A percentile compares a stretch with the other conserved stretches of the same genome.
Evolutionary conservation across 2,888 invertebrate genomes (phyloP).

Genomic region (Lepidochrysops patricia): DNA sequence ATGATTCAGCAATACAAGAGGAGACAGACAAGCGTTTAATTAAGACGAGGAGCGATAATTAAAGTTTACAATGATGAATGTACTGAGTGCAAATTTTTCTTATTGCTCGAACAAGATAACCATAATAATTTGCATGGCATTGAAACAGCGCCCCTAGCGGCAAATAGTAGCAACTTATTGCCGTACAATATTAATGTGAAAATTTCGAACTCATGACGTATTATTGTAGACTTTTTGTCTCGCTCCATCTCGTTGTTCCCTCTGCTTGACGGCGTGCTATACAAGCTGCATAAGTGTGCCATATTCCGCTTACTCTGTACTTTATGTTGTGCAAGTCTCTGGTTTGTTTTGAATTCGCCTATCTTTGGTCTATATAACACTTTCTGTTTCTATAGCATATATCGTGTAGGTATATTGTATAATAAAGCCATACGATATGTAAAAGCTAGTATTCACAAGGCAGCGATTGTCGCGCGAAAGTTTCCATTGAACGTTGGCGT

Average conservation of each 20-base stretch:
- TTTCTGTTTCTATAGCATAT: conserved; percentile 40
- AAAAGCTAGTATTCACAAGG: too few species aligned
- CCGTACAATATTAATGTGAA: too few species aligned
- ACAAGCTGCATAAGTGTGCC: conserved; percentile 11
- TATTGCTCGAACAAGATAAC: too few species aligned
- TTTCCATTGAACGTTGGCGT: too few species aligned
- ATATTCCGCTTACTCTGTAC: conserved; percentile 16
- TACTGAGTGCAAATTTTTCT: too few species aligned
- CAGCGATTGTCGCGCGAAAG: too few species aligned
- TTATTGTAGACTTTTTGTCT: not conserved
- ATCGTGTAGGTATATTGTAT: not conserved
- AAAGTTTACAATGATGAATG: not conserved
- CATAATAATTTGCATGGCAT: too few species aligned
- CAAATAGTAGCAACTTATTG: too few species aligned
- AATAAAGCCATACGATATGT: not conserved
- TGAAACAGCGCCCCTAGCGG: too few species aligned
- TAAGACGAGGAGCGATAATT: not conserved
- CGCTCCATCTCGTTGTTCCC: not conserved
- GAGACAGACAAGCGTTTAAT: not conserved
- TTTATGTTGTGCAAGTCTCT: conserved; percentile 18
- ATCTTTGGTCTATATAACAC: conserved; percentile 61
- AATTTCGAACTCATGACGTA: too few species aligned
- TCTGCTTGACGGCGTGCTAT: not conserved
- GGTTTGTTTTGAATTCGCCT: conserved; percentile 20
- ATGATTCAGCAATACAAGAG: not conserved